These are phyloP conservation scores for Drosophila tropicalis DNA, from an alignment of 1,140 invertebrate species.

Conservation along the genomic window DNA sequence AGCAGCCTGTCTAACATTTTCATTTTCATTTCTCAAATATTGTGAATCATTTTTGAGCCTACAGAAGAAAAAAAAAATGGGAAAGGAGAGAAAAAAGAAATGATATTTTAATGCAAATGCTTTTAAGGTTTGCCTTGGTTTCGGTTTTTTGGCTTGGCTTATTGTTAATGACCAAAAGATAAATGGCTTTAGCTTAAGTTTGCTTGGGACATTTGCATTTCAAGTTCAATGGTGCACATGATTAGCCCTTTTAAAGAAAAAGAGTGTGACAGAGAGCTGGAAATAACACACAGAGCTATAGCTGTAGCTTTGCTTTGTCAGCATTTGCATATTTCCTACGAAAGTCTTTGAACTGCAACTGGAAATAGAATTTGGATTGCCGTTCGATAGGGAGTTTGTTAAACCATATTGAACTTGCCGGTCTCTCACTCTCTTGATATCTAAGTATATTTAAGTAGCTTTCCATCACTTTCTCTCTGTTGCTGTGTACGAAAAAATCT, in stretches of 20 bases:
- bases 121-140: not conserved
- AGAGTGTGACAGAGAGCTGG: slow-evolving; percentile 1
- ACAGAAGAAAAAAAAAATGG: slow-evolving; percentile 19
- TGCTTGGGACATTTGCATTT: slow-evolving; percentile 22
- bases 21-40: slow-evolving; percentile 27
- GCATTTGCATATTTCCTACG: slow-evolving; percentile 48
- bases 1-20: slow-evolving; percentile 10
- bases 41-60: slow-evolving; percentile 29
- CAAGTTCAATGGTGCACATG: slow-evolving; percentile 40
- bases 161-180: slow-evolving; percentile 19
- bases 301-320: slow-evolving; percentile 22
- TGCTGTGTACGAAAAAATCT: not conserved
- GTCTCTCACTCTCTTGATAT: not conserved
- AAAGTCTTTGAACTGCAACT: slow-evolving; percentile 43
- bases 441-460: too few species aligned
- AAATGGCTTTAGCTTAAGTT: slow-evolving; percentile 27
- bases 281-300: slow-evolving; percentile 24
- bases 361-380: not conserved
- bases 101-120: slow-evolving; percentile 53
- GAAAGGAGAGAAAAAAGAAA: slow-evolving; percentile 23
- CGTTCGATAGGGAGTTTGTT: slow-evolving; percentile 17
- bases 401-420: slow-evolving; percentile 30
- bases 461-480: not conserved
- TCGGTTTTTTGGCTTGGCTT: slow-evolving; percentile 9
- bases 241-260: slow-evolving; percentile 34